Base-by-base conservation (phyloP, 2,888 invertebrate species). In the Andrena hattorfiana region DNA sequence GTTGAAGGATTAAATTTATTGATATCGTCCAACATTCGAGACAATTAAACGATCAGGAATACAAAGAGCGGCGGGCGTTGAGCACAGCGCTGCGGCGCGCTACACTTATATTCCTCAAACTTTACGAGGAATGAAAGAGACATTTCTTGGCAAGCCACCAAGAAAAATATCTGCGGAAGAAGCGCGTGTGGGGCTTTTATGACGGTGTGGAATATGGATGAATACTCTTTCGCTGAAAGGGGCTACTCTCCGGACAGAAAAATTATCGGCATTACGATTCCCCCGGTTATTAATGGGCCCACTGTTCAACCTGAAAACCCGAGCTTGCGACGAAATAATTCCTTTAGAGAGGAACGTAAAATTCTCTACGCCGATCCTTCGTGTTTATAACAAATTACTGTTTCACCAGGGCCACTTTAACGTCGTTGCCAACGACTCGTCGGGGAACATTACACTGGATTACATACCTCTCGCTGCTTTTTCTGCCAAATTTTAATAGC, bases 91-190 rank as follows among this genome's bases (percentile, higher is more conserved):
- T 60, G 77, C 75, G 69, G 28, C 35, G 76, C 49, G 32, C 75
- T 74, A 63, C 80, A 72, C 78, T 86, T 88, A 81, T 71, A 88
- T 84, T 73, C 77, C 69, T 82, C 77, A 75, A 86, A 83, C 72
- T 88, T 88, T 88, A 88, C 80, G 82, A 86, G 80, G 80, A 87
- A 81, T 79, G 84, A 88, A 88, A 88, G 75, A 88, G 88, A 85
- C 85, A 84, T 85, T 56, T 69, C 66, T 80, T 88, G 88, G 88
- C 88, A 73, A 75, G 60, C 76, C 23, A 83, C 87, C 88, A 88
- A 85, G 88, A 85, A 82, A 87, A 88, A 88, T 88, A 88, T 84
- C 86, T 81, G 70, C 69, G 79, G 81, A 70, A 71, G 77, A 77
- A 84, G 68, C 79, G 86, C 83, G 82, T 77, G 74, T 67, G 84